Percentiles rank a stretch among this genome's conserved stretches.
phyloP scores from a whole-genome alignment of 2,888 invertebrate genomes.

The Chalcis sispes region DNA sequence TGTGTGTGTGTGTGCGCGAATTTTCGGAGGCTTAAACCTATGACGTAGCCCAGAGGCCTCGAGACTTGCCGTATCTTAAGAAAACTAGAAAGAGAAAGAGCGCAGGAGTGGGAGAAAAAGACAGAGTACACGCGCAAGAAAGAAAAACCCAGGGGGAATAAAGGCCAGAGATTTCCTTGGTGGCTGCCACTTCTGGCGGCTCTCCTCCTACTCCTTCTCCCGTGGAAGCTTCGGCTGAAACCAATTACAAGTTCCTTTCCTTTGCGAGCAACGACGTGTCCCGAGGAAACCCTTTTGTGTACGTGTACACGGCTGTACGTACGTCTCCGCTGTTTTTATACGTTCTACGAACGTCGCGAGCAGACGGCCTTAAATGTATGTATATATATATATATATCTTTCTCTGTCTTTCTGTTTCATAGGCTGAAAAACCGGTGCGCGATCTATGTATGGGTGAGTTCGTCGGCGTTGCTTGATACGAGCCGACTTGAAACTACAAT shows the following conservation, averaged over 20 bases:
- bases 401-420: neutral
- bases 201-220: conserved; percentile 21
- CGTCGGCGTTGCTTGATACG: neutral
- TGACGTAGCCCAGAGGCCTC: conserved; percentile 19
- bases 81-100: conserved; percentile 8
- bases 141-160: conserved; percentile 54
- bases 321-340: neutral
- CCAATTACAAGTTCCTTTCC: conserved; percentile 62
- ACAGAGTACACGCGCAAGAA: neutral
- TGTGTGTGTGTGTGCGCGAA: too few species aligned
- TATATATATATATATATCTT: too few species aligned
- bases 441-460: neutral
- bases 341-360: neutral
- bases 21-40: conserved; percentile 26
- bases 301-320: conserved; percentile 31
- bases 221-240: conserved; percentile 50
- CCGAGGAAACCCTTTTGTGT: conserved; percentile 43
- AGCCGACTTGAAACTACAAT: neutral
- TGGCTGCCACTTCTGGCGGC: conserved; percentile 51
- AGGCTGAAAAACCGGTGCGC: neutral
- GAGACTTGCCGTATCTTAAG: conserved; percentile 7
- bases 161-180: conserved; percentile 57
- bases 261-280: conserved; percentile 33
- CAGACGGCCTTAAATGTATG: neutral
- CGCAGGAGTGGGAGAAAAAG: neutral